These are phyloP conservation scores for Leucophora obtusa DNA, from an alignment of 2,888 invertebrate genomes.

Conservation along the genomic window DNA sequence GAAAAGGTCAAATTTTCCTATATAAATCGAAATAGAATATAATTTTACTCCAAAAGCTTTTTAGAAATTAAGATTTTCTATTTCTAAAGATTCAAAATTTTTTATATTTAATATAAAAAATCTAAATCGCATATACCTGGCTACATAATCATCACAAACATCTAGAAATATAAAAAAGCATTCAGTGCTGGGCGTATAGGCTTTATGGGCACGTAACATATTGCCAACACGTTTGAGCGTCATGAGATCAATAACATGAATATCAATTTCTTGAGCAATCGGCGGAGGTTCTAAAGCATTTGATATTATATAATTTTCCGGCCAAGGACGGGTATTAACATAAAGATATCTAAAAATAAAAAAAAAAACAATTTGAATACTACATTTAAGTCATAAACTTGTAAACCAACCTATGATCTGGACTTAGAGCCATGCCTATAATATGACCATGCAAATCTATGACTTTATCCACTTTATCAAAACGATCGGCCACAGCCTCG, in stretches of 20 bases:
- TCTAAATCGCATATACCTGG: constrained; percentile 81
- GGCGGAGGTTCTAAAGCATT: constrained; percentile 90
- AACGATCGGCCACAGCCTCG: constrained; percentile 84
- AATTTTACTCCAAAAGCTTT: too few relatives aligned
- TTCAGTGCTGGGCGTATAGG: constrained; percentile 90
- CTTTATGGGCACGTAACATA: constrained; percentile 88
- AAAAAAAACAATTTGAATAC: neutral
- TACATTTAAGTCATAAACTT: neutral
- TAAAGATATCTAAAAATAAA: constrained; percentile 83
- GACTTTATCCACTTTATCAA: constrained; percentile 87
- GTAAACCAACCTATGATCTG: constrained; percentile 83
- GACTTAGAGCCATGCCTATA: constrained; percentile 91
- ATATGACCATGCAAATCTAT: constrained; percentile 92
- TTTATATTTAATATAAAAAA: neutral
- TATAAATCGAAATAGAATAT: too few relatives aligned
- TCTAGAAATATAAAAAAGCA: constrained; percentile 93
- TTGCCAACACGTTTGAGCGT: constrained; percentile 87
- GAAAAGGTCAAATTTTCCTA: too few relatives aligned
- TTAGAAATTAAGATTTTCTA: too few relatives aligned
- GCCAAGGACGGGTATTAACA: constrained; percentile 91
- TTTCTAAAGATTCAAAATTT: too few relatives aligned
- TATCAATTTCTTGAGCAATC: constrained; percentile 91
- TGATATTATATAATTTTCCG: constrained; percentile 85
- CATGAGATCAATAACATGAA: constrained; percentile 90
- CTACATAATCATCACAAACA: constrained; percentile 89